Base-by-base conservation (phyloP, 2,113 vertebrate genomes). In the Macrotus californicus region DNA sequence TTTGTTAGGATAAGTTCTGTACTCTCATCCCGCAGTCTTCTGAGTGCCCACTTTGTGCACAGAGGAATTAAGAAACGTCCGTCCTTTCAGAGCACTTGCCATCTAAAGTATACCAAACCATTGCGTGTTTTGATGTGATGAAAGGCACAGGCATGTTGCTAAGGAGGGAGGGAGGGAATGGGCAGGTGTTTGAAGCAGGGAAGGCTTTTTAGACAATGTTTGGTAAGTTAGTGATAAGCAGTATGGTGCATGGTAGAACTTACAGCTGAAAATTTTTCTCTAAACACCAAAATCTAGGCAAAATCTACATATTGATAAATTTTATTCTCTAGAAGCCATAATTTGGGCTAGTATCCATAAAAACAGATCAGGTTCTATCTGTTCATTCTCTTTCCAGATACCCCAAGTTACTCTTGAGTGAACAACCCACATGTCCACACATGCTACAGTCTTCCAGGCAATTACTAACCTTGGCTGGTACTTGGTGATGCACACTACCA, bases 381-480 rank as follows among this genome's bases (percentile, higher is more conserved):
- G 15, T 81, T 86, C 39, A 83, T 93, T 94, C 96, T 96, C 91
- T 94, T 96, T 94, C 41, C 94, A 92, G 96, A 94, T 93, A 64
- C 8, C 64, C 87, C 67, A 94, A 67, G 14, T 95, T 94, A 79
- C 77, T 92, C 21, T 92, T 95, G 84, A 75, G 92, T 93, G 93
- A 96, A 59, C 56, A 88, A 77, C 59, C 54, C 92, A 84, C 96
- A 76, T 96, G 24, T 94, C 84, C 56, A 67, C 5, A 4, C 7
- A 5, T 94, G 89, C 95, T 96, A 92, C 93, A 98, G 97, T 97
- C 92, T 96, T 97, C 87, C 87, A 50, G 97, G 96, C 97, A 93
- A 96, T 95, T 98, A 98, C 98, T 98, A 98, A 99, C 98, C 90
- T 95, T 97, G 98, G 98, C 98, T 99, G 98, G 98, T 99, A 98